Percentiles rank a stretch among this genome's conserved stretches.
Conservation (phyloP, 2,113 vertebrate genomes). For the Miniopterus natalensis region DNA sequence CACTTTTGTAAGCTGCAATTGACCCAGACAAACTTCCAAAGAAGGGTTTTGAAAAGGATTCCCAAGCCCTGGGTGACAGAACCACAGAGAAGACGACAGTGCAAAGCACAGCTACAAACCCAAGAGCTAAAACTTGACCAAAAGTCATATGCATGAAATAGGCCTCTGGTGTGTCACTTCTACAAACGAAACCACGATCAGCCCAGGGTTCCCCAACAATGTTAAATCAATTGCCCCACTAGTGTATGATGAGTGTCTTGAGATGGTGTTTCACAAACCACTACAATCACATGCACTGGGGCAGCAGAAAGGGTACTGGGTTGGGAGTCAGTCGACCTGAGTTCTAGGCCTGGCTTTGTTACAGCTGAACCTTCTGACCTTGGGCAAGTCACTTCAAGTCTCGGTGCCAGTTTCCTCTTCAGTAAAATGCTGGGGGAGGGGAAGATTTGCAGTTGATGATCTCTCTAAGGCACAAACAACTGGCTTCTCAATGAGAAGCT, state of each 20-base stretch:
- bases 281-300: neutral
- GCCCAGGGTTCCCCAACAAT: neutral
- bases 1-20: conserved; percentile 68
- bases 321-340: conserved; percentile 61
- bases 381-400: conserved; percentile 63
- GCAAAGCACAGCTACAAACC: neutral
- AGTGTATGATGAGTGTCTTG: neutral
- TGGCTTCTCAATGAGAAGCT: conserved; percentile 45
- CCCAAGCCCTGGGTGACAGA: conserved; percentile 18
- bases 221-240: conserved; percentile 1
- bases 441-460: conserved; percentile 11
- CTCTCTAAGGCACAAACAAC: conserved; percentile 36
- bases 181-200: neutral
- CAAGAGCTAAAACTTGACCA: neutral
- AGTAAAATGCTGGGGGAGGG: neutral
- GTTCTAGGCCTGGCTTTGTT: conserved; percentile 70
- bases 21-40: conserved; percentile 75
- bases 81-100: neutral
- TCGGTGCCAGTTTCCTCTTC: conserved; percentile 72
- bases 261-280: conserved; percentile 55
- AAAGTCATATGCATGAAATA: conserved; percentile 21
- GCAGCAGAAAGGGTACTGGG: conserved; percentile 63
- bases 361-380: conserved; percentile 76
- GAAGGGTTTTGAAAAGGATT: conserved; percentile 70
- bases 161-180: neutral